Conservation (phyloP, 2,797 vertebrate genomes). For the Microctenopoma steveboyesi region DNA sequence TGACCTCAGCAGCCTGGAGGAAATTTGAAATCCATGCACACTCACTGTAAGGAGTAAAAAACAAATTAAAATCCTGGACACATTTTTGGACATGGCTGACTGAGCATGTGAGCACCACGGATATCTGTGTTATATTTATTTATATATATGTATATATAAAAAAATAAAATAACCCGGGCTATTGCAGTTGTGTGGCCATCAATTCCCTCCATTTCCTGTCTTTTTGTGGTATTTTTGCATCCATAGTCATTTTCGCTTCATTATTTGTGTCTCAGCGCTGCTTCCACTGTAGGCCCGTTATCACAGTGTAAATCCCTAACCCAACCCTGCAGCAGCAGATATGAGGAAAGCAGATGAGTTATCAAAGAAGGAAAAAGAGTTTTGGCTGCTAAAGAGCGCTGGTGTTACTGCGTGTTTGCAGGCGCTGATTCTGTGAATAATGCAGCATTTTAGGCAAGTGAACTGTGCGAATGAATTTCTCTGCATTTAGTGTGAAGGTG, state of each 20-base stretch:
- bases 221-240: neutral
- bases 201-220: too few relatives aligned
- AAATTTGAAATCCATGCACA: neutral
- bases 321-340: neutral
- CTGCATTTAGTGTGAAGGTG: slow-evolving; percentile 7
- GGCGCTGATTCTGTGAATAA: slow-evolving; percentile 76
- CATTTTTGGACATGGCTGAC: neutral
- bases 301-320: neutral
- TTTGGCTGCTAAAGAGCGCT: slow-evolving; percentile 37
- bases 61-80: neutral
- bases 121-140: too few relatives aligned
- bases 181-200: too few relatives aligned
- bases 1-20: neutral
- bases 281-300: neutral
- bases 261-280: neutral
- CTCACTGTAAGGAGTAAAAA: neutral
- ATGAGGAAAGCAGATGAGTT: neutral
- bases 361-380: slow-evolving; percentile 5
- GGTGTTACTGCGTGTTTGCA: slow-evolving; percentile 59
- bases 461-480: slow-evolving; percentile 12
- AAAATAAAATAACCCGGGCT: too few relatives aligned
- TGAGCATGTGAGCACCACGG: too few relatives aligned
- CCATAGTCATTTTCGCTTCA: too few relatives aligned
- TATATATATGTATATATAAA: too few relatives aligned
- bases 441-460: slow-evolving; percentile 57